Base-by-base conservation (phyloP, 1,140 invertebrate species). In the Steinernema feltiae region DNA sequence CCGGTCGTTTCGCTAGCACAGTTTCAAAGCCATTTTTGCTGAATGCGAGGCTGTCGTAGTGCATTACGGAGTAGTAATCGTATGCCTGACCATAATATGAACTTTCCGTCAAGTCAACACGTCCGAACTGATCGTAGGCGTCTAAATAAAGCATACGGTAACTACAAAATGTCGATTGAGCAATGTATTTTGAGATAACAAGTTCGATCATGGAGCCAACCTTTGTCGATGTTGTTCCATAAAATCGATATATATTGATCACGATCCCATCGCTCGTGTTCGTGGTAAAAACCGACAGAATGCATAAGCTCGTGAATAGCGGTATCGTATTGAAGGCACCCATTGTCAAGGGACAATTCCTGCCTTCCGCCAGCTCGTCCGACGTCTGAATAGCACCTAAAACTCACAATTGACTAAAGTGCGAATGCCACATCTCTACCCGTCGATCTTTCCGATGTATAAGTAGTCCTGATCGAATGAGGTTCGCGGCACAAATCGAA, bases 191-290 rank as follows among this genome's bases (percentile, higher is more conserved):
- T n/a, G n/a, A n/a, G n/a, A n/a, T n/a, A n/a, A n/a, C n/a, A n/a
- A n/a, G n/a, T n/a, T n/a, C n/a, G n/a, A n/a, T n/a, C n/a, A n/a
- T n/a, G n/a, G n/a, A 24, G 27, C 41, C 69, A 63, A 83, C 82
- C 82, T 71, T 76, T 71, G 32, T 89, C 84, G 21, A 93, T 92
- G 79, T 92, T 92, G 1, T 90, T 84, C 87, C 89, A 91, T 48
- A 89, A 84, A 35, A 92, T 90, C 0, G 80, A 86, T 7, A 92
- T 88, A 81, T 88, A 92, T 0, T 90, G 83, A 79, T 92, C 91
- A 46, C 91, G 86, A 85, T 92, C 90, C 3, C 88, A 86, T 18
- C 90, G 87, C 79, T 90, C 90, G 81, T 92, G 91, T 79, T 92
- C 90, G 32, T 83, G 90, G 79, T 88, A 89, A 82, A 91, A 91